Evolutionary conservation across 2,888 invertebrate genomes (phyloP).

Genomic region (Rhingia campestris): DNA sequence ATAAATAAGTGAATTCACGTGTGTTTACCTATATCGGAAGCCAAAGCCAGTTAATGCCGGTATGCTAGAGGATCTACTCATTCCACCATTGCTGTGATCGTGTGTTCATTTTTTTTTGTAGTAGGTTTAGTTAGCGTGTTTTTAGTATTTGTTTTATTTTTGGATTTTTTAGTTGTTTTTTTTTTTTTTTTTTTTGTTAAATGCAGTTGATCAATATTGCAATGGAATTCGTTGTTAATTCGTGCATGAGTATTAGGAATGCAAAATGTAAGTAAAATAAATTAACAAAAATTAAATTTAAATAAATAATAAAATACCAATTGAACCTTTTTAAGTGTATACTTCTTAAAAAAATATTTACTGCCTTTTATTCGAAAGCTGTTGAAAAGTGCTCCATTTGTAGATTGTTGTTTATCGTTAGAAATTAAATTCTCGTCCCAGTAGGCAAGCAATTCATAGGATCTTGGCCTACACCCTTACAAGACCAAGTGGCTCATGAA

Average conservation of each 20-base stretch:
- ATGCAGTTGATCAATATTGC: slow-evolving; percentile 65
- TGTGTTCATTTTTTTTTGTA: slow-evolving; percentile 71
- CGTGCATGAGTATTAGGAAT: slow-evolving; percentile 63
- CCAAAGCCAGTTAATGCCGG: slow-evolving; percentile 87
- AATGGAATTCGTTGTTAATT: slow-evolving; percentile 65
- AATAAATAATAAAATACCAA: slow-evolving; percentile 16
- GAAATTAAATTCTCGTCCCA: too few species aligned
- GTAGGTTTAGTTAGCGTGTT: slow-evolving; percentile 62
- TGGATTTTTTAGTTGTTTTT: slow-evolving; percentile 35
- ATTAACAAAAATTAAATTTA: slow-evolving; percentile 31
- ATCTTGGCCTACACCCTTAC: too few species aligned
- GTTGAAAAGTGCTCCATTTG: too few species aligned
- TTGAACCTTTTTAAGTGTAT: too few species aligned
- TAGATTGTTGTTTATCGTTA: too few species aligned
- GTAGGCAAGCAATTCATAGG: too few species aligned
- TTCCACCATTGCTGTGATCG: slow-evolving; percentile 86
- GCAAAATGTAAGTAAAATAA: slow-evolving; percentile 57
- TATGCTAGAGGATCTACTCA: slow-evolving; percentile 95
- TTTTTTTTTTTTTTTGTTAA: slow-evolving; percentile 57
- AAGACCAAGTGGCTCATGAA: too few species aligned
- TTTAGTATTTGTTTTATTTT: slow-evolving; percentile 55
- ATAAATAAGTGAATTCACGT: slow-evolving; percentile 51
- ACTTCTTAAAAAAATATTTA: too few species aligned
- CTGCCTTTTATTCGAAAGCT: too few species aligned
- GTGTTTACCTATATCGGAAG: slow-evolving; percentile 81